Evolutionary conservation across 2,888 invertebrate genomes (phyloP).

Genomic region (Aspidapion aeneum): DNA sequence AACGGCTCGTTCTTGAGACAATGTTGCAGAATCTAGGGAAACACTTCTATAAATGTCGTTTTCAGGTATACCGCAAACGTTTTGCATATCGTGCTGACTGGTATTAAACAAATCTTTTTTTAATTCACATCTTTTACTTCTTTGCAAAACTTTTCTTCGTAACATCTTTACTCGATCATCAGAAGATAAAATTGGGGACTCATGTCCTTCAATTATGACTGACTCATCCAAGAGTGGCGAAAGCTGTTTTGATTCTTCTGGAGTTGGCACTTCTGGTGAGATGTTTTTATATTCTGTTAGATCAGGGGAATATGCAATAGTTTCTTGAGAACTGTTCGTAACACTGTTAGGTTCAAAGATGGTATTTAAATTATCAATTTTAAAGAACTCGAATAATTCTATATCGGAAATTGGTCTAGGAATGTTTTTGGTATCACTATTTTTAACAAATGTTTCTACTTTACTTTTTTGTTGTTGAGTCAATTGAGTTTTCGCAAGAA

Average conservation of each 20-base stretch:
- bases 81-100: not conserved
- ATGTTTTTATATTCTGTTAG: slow-evolving; percentile 9
- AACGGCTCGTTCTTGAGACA: not conserved
- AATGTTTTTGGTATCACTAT: not conserved
- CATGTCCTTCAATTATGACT: not conserved
- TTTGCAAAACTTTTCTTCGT: not conserved
- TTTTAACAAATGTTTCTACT: slow-evolving; percentile 6
- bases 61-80: not conserved
- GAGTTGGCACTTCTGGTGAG: not conserved
- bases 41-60: not conserved
- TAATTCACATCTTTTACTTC: not conserved
- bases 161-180: not conserved
- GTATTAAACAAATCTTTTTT: not conserved
- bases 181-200: not conserved
- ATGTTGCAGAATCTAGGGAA: not conserved
- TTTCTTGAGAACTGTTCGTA: slow-evolving; percentile 19
- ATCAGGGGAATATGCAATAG: slow-evolving; percentile 32
- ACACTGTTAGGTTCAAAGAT: slow-evolving; percentile 21
- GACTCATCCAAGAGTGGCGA: not conserved
- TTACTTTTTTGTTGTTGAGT: not conserved
- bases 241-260: not conserved
- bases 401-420: slow-evolving; percentile 11
- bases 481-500: slow-evolving; percentile 10
- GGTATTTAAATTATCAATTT: slow-evolving; percentile 28
- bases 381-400: slow-evolving; percentile 31